Percentiles rank a stretch among this genome's conserved stretches.
Evolutionary conservation across 1,140 invertebrate species (phyloP).

Genomic region (Cherax quadricarinatus): DNA sequence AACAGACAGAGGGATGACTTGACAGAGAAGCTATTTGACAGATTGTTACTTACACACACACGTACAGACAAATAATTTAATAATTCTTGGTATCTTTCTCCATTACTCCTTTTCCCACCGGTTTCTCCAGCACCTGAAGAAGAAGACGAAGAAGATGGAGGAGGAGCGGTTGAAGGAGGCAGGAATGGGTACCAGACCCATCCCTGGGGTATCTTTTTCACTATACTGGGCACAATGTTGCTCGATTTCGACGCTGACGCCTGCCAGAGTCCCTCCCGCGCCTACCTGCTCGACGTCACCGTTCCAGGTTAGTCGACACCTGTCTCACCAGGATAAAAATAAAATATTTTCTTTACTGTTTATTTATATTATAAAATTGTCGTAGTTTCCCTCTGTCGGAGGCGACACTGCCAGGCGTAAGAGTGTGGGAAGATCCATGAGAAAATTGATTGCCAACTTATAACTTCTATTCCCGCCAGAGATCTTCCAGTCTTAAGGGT

Average conservation of each 20-base stretch:
- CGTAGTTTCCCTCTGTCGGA: not conserved
- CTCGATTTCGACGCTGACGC: slow-evolving; percentile 97
- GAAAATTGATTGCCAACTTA: not conserved
- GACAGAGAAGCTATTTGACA: too few species aligned
- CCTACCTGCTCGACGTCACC: slow-evolving; percentile 95
- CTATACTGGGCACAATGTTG: slow-evolving; percentile 93
- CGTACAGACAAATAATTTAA: too few species aligned
- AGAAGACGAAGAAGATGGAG: too few species aligned
- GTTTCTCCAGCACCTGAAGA: too few species aligned
- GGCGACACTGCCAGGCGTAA: not conserved
- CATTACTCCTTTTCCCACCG: too few species aligned
- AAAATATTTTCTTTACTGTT: too few species aligned
- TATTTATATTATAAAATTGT: not conserved
- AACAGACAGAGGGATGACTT: too few species aligned
- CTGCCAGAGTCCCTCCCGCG: slow-evolving; percentile 94
- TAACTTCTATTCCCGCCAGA: not conserved
- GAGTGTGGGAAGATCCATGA: not conserved
- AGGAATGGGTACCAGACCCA: slow-evolving; percentile 76
- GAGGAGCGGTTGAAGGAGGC: not conserved
- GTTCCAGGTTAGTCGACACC: slow-evolving; percentile 83
- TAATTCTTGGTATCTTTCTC: too few species aligned
- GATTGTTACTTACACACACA: too few species aligned
- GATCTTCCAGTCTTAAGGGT: not conserved
- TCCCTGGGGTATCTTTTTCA: slow-evolving; percentile 93
- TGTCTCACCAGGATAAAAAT: not conserved